Percentiles rank a stretch among this genome's conserved stretches.
phyloP scores from a whole-genome alignment of 1,140 invertebrate species.

The Magallana ariakensis region DNA sequence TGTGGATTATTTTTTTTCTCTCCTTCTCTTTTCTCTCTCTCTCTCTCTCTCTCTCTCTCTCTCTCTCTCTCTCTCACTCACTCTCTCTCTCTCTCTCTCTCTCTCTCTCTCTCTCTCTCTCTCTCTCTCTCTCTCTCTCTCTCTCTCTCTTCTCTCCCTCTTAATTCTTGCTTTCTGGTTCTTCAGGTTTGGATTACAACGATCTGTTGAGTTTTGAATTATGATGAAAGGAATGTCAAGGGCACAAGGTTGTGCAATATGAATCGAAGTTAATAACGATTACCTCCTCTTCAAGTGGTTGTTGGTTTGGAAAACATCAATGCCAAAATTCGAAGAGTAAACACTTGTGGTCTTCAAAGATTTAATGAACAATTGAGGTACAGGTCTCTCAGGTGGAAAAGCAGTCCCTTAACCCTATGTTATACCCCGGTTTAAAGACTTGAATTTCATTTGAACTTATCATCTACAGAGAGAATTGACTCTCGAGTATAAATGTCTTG shows the following conservation, averaged over 20 bases:
- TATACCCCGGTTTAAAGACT: neutral
- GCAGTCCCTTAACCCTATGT: neutral
- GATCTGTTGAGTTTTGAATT: neutral
- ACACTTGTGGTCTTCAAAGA: neutral
- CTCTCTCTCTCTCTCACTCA: too few relatives aligned
- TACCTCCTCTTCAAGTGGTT: neutral
- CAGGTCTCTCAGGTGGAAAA: neutral
- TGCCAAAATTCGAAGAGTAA: neutral
- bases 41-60: too few relatives aligned
- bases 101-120: too few relatives aligned
- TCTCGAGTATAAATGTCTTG: neutral
- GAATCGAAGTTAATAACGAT: slow-evolving; percentile 3
- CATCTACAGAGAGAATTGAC: neutral
- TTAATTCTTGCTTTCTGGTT: neutral
- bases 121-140: too few relatives aligned
- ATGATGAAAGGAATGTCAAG: neutral
- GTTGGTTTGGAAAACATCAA: neutral
- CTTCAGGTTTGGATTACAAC: neutral
- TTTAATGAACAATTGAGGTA: neutral
- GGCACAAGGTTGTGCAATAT: neutral
- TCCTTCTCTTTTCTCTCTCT: too few relatives aligned
- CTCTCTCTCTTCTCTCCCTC: neutral
- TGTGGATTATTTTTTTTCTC: neutral
- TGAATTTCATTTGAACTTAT: slow-evolving; percentile 1
- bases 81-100: too few relatives aligned